Conservation (phyloP, 1,140 invertebrate genomes). For the Phymastichus coffea region DNA sequence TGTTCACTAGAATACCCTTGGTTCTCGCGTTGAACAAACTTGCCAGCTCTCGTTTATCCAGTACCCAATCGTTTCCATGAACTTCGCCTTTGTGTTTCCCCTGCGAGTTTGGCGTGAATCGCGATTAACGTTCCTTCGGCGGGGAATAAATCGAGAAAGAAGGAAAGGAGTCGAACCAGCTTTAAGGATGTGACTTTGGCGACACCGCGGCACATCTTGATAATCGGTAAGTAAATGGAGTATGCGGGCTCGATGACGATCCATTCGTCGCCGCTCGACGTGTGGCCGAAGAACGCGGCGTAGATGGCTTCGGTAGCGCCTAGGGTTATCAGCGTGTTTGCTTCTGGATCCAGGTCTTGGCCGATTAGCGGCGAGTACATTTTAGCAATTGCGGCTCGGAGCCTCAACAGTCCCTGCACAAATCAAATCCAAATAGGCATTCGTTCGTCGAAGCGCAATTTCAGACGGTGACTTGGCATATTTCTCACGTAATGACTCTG, state of each 20-base stretch:
- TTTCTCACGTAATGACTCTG: no score
- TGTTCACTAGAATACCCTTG: constrained; percentile 94
- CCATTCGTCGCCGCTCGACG: constrained; percentile 84
- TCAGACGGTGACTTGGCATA: no score
- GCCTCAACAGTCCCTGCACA: constrained; percentile 90
- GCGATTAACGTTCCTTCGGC: no score
- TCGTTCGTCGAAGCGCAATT: no score
- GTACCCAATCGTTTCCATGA: constrained; percentile 83
- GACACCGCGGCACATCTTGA: constrained; percentile 82
- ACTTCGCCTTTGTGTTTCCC: constrained; percentile 45
- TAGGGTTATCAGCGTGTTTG: constrained; percentile 82
- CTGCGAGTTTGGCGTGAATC: no score
- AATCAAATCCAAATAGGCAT: no score
- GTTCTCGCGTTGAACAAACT: constrained; percentile 85
- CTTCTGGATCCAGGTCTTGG: constrained; percentile 73
- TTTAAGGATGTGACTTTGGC: constrained; percentile 85
- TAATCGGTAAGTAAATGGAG: constrained; percentile 97
- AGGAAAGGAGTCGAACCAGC: no score
- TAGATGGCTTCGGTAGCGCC: constrained; percentile 92
- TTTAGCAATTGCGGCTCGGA: constrained; percentile 82
- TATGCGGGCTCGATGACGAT: constrained; percentile 98
- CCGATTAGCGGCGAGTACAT: constrained; percentile 80
- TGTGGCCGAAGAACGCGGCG: constrained; percentile 78
- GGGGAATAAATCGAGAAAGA: no score
- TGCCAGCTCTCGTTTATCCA: constrained; percentile 82